These are phyloP conservation scores for Enteromius afrohamiltoni DNA, from an alignment of 2,797 vertebrate species.

Conservation along the genomic window DNA sequence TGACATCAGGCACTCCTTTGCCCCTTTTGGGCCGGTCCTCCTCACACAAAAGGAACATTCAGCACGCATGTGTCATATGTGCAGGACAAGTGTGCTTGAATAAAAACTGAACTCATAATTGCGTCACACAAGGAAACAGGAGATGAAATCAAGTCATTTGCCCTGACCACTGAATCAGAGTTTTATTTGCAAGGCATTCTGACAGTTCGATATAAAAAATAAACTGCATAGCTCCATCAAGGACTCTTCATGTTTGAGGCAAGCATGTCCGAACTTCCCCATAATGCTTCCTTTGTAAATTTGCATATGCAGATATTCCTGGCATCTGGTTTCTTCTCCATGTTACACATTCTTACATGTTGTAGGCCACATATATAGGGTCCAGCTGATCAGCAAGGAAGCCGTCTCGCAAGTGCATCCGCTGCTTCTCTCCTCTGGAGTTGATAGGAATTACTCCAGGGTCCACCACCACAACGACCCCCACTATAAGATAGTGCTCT, in stretches of 20 bases:
- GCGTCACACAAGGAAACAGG: constrained; percentile 40
- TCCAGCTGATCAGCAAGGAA: constrained; percentile 67
- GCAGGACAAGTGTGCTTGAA: constrained; percentile 15
- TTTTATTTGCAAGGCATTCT: constrained; percentile 59
- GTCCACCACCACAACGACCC: constrained; percentile 19
- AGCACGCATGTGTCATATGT: neutral
- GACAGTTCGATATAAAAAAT: constrained; percentile 58
- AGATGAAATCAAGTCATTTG: constrained; percentile 47
- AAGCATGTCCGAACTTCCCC: constrained; percentile 38
- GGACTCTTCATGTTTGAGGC: constrained; percentile 56
- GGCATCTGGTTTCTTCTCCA: constrained; percentile 50
- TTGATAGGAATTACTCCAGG: constrained; percentile 22
- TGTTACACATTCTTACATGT: constrained; percentile 82
- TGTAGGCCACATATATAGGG: constrained; percentile 97
- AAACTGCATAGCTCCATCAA: constrained; percentile 65
- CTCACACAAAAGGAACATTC: constrained; percentile 22
- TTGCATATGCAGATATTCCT: constrained; percentile 27
- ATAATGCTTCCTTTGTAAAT: neutral
- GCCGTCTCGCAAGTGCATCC: constrained; percentile 79
- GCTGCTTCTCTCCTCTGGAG: constrained; percentile 3
- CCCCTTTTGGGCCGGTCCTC: neutral
- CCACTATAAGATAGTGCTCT: constrained; percentile 7
- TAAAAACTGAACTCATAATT: constrained; percentile 45
- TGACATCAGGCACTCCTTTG: constrained; percentile 18
- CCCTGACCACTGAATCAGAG: constrained; percentile 58